phyloP scores from a whole-genome alignment of 1,140 invertebrate genomes.

The Lithobius niger region DNA sequence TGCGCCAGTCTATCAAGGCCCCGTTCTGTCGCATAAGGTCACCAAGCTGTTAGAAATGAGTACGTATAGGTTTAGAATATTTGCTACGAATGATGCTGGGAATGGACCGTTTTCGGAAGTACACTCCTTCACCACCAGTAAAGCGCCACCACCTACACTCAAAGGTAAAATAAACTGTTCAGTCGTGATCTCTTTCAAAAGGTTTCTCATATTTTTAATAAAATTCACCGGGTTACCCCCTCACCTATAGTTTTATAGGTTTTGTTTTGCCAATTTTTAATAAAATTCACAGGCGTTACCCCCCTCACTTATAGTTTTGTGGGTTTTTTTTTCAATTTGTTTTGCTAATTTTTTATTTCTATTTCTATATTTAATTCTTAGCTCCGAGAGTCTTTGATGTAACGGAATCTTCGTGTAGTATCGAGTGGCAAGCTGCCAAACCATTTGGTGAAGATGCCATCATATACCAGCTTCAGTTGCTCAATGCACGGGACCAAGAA shows the following conservation, averaged over 20 bases:
- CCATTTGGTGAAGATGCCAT: constrained; percentile 44
- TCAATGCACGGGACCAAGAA: constrained; percentile 42
- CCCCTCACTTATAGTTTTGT: background rate
- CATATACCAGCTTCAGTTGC: constrained; percentile 49
- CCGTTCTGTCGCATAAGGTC: constrained; percentile 57
- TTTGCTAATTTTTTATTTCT: background rate
- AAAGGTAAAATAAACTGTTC: constrained; percentile 39
- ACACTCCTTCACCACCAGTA: constrained; percentile 50
- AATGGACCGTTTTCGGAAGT: constrained; percentile 58
- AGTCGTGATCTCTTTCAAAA: background rate
- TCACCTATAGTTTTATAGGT: background rate
- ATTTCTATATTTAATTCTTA: constrained; percentile 6
- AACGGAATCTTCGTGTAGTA: constrained; percentile 26
- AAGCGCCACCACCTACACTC: constrained; percentile 59
- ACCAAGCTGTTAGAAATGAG: constrained; percentile 63
- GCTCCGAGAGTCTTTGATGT: constrained; percentile 28
- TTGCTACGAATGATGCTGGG: constrained; percentile 66
- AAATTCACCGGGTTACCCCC: background rate
- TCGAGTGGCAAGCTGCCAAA: constrained; percentile 35
- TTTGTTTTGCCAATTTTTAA: background rate
- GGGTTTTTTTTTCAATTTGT: background rate
- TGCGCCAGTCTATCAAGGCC: constrained; percentile 61
- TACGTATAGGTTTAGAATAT: constrained; percentile 64
- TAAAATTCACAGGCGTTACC: background rate
- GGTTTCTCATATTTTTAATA: background rate